Conservation (phyloP, 2,888 invertebrate species). For the Pristionchus exspectatus region DNA sequence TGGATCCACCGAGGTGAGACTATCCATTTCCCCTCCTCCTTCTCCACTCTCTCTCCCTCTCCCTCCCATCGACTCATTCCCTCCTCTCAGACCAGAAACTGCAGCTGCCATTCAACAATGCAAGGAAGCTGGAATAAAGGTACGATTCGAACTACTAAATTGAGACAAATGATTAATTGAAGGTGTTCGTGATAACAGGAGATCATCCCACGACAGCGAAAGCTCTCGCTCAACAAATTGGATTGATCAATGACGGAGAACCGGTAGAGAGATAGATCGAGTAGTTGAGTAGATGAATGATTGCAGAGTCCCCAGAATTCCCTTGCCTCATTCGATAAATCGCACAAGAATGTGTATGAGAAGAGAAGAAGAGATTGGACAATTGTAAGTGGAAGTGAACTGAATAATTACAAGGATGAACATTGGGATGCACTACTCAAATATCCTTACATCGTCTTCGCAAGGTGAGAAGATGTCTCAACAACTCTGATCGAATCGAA, state of each 20-base stretch:
- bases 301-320: conserved; percentile 1
- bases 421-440: conserved; percentile 75
- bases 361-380: conserved; percentile 44
- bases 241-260: conserved; percentile 63
- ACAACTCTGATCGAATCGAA: too few relatives aligned
- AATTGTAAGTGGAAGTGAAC: conserved; percentile 34
- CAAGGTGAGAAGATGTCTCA: conserved; percentile 63
- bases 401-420: conserved; percentile 65
- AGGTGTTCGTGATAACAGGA: conserved; percentile 73
- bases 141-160: conserved; percentile 55
- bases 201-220: conserved; percentile 77
- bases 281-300: background rate
- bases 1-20: conserved; percentile 75
- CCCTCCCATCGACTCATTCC: too few relatives aligned
- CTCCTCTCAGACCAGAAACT: conserved; percentile 69
- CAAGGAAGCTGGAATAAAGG: conserved; percentile 77
- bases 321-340: background rate
- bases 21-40: too few relatives aligned
- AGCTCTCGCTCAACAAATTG: conserved; percentile 76
- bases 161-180: background rate
- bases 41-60: too few relatives aligned
- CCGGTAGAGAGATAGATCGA: background rate
- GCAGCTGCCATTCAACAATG: conserved; percentile 76
- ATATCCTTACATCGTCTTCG: conserved; percentile 77
- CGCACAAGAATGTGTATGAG: background rate